These are phyloP conservation scores for Lithobates pipiens DNA, from an alignment of 2,797 vertebrate species.

Conservation along the genomic window DNA sequence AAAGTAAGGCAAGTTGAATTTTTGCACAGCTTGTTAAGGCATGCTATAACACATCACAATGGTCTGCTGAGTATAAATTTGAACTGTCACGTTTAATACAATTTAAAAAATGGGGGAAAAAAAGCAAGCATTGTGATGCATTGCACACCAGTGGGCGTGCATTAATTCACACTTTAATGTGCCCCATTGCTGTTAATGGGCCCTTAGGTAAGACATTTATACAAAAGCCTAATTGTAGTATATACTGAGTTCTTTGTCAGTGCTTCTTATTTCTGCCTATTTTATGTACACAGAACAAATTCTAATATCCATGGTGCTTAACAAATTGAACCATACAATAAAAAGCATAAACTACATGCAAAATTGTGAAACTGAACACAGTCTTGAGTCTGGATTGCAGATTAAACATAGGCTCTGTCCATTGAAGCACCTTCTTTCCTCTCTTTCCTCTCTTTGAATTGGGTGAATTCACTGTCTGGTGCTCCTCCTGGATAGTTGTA, in stretches of 20 bases:
- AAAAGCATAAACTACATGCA: constrained; percentile 21
- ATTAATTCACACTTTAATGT: too few species aligned
- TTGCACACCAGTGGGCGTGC: too few species aligned
- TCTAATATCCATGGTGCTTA: neutral
- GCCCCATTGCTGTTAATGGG: too few species aligned
- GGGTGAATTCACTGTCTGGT: constrained; percentile 57
- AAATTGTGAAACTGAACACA: neutral
- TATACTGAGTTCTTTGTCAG: neutral
- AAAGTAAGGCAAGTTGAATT: too few species aligned
- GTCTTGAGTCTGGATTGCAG: neutral
- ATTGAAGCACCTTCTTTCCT: constrained; percentile 62
- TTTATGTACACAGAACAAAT: neutral
- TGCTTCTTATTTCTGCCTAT: neutral
- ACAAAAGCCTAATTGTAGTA: constrained; percentile 10
- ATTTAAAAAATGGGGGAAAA: too few species aligned
- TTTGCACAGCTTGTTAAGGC: too few species aligned
- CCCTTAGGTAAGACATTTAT: neutral
- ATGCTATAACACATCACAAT: too few species aligned
- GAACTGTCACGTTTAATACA: too few species aligned
- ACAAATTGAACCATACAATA: constrained; percentile 14
- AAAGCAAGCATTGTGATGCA: too few species aligned
- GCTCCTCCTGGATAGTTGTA: constrained; percentile 63
- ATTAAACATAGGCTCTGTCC: constrained; percentile 73
- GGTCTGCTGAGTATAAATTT: too few species aligned
- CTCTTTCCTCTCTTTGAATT: constrained; percentile 65